phyloP scores from a whole-genome alignment of 2,113 vertebrate species.

The Apus apus region DNA sequence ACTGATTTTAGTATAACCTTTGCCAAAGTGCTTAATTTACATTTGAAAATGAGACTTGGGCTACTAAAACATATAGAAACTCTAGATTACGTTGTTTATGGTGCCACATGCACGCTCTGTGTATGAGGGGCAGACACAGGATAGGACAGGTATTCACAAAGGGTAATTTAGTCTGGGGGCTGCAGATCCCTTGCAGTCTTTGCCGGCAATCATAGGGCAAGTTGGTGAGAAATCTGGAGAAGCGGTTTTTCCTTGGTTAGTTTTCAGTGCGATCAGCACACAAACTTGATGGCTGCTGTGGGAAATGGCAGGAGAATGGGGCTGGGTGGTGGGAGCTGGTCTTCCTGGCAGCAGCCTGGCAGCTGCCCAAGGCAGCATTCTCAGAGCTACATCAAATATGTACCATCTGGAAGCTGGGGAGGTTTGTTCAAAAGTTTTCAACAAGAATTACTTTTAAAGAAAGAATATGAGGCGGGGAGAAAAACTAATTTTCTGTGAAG shows the following conservation, averaged over 20 bases:
- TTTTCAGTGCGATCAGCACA: not conserved
- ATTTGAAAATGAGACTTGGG: not conserved
- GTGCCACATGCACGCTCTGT: not conserved
- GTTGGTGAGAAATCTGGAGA: not conserved
- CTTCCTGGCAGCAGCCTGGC: not conserved
- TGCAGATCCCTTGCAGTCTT: not conserved
- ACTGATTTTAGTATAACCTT: not conserved
- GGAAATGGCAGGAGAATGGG: not conserved
- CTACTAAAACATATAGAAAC: not conserved
- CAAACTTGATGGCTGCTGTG: accelerated
- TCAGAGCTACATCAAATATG: not conserved
- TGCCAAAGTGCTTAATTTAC: not conserved
- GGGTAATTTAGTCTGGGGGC: not conserved
- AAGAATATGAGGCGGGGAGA: not conserved
- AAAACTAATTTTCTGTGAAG: not conserved
- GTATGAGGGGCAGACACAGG: not conserved
- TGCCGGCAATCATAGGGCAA: not conserved
- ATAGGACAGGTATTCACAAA: not conserved
- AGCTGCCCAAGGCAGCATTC: not conserved
- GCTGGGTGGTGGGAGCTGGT: not conserved
- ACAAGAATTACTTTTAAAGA: not conserved
- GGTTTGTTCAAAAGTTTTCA: not conserved
- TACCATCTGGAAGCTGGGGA: not conserved
- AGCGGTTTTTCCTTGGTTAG: not conserved
- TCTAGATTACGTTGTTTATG: not conserved